Base-by-base conservation (phyloP, 2,888 invertebrate species). In the Nasonia oneida region DNA sequence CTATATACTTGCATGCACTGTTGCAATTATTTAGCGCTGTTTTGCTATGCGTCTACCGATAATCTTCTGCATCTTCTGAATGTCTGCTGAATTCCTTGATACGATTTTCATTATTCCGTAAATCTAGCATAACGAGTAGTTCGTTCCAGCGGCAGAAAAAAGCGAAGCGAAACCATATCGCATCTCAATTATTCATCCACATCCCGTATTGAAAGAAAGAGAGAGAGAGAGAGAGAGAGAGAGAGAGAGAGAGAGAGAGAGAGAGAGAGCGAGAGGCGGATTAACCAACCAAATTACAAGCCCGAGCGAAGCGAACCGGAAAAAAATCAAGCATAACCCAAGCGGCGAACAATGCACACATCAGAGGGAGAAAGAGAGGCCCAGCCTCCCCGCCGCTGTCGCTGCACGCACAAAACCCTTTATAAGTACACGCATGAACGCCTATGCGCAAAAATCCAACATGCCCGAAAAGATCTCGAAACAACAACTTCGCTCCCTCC, bases 381-480 rank as follows among this genome's bases (percentile, higher is more conserved):
- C 23, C 15, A 64, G 61, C 47, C 57, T 37, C 53, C 39, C 15
- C 50, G 33, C 57, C 23, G 18, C 18, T 4, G 53, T 1, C 4
- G 23, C 29, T 33, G 33, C 33, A 33, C 67, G 33, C 67, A 67
- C 67, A 33, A 67, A 37, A 70, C 70, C 67, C 23, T 73, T 61
- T 39, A 80, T n/a, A 23, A 39, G 53, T 74, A 23, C 67, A 37
- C 50, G 53, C 78, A 64, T 53, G 79, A 79, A 67, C 67, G 79
- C 73, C 84, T 74, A 23, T 23, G 74, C 23, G 50, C 70, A 53
- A 80, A 75, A 73, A 71, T 57, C 71, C 29, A 71, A 14, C 47
- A 12, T 10, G 12, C 18, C 33, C 64, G 42, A 67, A 83, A 84
- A 81, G 84, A 81, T 76, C 71, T 81, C 71, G 84, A 81, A 81